These are phyloP conservation scores for Saccostrea echinata DNA, from an alignment of 1,140 invertebrate genomes.

Conservation along the genomic window DNA sequence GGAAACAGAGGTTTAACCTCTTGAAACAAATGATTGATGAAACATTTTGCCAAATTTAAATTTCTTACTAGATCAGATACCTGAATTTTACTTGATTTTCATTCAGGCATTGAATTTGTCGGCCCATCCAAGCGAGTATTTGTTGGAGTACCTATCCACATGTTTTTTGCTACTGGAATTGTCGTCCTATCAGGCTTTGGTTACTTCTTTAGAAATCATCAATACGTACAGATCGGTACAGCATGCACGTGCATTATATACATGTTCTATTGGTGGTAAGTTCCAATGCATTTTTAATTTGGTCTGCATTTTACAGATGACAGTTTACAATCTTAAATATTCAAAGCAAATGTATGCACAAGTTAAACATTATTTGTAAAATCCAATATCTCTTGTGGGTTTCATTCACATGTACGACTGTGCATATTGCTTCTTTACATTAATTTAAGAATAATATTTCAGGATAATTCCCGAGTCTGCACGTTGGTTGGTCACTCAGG, in stretches of 20 bases:
- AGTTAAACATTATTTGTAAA: background rate
- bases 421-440: background rate
- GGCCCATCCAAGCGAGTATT: constrained; percentile 83
- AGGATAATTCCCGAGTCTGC: constrained; percentile 72
- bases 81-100: background rate
- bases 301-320: too few relatives aligned
- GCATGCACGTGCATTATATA: constrained; percentile 87
- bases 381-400: background rate
- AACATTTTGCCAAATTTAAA: too few relatives aligned
- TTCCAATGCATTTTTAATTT: background rate
- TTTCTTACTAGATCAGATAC: background rate
- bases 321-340: too few relatives aligned
- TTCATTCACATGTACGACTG: background rate
- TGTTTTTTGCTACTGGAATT: constrained; percentile 87
- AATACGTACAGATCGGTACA: constrained; percentile 86
- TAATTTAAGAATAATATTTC: background rate
- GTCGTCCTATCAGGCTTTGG: constrained; percentile 83
- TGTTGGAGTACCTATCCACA: constrained; percentile 86
- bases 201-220: constrained; percentile 86
- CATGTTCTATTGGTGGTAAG: constrained; percentile 81
- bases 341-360: background rate
- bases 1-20: too few relatives aligned
- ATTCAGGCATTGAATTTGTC: constrained; percentile 67
- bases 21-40: too few relatives aligned
- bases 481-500: constrained; percentile 67